Base-by-base conservation (phyloP, 1,140 invertebrate genomes). In the Tribolium madens region DNA sequence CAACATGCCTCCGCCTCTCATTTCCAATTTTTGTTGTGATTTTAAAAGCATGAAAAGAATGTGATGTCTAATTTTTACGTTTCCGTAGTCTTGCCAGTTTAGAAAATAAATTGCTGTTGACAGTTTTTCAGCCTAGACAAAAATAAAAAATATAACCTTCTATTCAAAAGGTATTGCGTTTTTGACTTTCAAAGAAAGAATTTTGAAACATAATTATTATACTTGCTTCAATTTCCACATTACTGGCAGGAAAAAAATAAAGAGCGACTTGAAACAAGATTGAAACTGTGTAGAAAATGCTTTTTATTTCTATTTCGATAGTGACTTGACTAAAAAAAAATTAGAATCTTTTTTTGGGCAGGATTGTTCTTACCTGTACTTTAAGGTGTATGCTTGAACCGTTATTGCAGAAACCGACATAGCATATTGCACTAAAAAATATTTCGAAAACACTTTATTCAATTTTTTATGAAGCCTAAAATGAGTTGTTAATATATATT, bases 1-100 rank as follows among this genome's bases (percentile, higher is more conserved):
- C 6, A 31, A 33, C 57, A 31, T 33, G 14, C 57, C 26, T 31
- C 3, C 57, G 3, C 57, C 57, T 10, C 33, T 10, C 21, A 64
- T 12, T 13, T 64, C n/a, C 7, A 64, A 33, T 9, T 21, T 12
- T 33, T 64, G 1, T 14, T 64, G 57, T 1, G 57, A 64, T 5
- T 64, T 64, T 26, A 64, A 36, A 3, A 64, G 6, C 57, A 64
- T 64, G 26, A 64, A 64, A 12, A 64, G 57, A 64, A 64, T 12
- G 12, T 64, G 57, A 14, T 64, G 33, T 5, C 26, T 13, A 33
- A 33, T 33, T 33, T 64, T 31, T 1, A 13, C 12, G 14, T 33
- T 33, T 31, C 5, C 31, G 5, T 33, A 13, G 3, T n/a, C 57
- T 31, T 64, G 21, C 57, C 57, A 64, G 12, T 64, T 64, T 64